phyloP scores from a whole-genome alignment of 2,113 vertebrate genomes.

The Nibea albiflora region DNA sequence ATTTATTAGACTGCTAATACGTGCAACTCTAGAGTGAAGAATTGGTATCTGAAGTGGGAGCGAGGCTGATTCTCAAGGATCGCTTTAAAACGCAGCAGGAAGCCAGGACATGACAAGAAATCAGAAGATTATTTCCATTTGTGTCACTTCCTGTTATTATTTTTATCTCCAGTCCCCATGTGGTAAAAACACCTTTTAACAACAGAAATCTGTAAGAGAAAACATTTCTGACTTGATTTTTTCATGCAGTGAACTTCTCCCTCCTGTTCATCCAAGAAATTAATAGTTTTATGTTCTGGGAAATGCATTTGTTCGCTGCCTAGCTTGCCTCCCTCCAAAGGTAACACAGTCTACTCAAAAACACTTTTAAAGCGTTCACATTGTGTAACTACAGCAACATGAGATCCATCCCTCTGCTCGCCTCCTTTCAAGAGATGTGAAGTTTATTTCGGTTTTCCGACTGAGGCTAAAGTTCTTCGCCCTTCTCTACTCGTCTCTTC shows the following conservation, averaged over 20 bases:
- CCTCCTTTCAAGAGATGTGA: neutral
- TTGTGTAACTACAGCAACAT: neutral
- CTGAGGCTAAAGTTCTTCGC: neutral
- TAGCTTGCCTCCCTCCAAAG: too few relatives aligned
- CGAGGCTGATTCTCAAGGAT: conserved; percentile 34
- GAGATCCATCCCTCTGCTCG: neutral
- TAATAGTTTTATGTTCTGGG: too few relatives aligned
- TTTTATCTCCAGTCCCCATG: neutral
- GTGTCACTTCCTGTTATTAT: too few relatives aligned
- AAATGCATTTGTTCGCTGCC: too few relatives aligned
- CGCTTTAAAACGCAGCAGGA: conserved; percentile 19
- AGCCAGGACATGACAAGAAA: conserved; percentile 13
- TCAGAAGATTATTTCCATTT: neutral
- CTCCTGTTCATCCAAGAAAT: too few relatives aligned
- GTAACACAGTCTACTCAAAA: too few relatives aligned
- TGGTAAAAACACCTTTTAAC: neutral
- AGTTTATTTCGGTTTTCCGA: neutral
- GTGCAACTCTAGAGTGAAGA: conserved; percentile 29
- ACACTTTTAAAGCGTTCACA: too few relatives aligned
- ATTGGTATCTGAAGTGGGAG: conserved; percentile 37
- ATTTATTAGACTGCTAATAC: conserved; percentile 55
- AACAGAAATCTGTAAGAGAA: too few relatives aligned
- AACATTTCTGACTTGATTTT: too few relatives aligned
- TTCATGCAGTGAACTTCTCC: too few relatives aligned
- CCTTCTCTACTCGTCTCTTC: neutral